Percentiles rank a stretch among this genome's conserved stretches.
Conservation (phyloP, 2,113 vertebrate species). For the Castor canadensis region DNA sequence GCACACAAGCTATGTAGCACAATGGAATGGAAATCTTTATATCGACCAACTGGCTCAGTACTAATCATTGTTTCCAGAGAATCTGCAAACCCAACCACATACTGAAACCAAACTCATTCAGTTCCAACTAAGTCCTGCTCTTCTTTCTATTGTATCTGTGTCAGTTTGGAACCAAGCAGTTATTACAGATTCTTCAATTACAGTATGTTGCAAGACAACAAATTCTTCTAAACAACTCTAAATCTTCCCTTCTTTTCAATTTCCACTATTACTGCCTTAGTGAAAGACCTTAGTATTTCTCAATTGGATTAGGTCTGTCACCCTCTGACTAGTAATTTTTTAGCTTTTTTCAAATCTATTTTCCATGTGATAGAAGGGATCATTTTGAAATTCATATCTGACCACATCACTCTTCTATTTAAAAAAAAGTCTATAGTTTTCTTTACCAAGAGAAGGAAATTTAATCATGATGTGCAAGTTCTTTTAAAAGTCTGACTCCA, state of each 20-base stretch:
- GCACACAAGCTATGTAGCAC: neutral
- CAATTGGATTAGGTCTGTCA: neutral
- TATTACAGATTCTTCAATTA: neutral
- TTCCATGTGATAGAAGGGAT: neutral
- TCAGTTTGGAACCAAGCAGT: neutral
- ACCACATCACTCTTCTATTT: neutral
- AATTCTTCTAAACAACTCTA: neutral
- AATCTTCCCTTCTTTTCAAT: neutral
- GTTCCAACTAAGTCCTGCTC: neutral
- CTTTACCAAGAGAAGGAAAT: neutral
- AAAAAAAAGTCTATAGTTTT: neutral
- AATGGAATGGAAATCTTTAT: neutral
- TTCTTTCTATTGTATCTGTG: neutral
- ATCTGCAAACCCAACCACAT: neutral
- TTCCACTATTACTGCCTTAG: neutral
- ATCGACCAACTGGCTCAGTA: neutral
- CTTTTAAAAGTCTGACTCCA: neutral
- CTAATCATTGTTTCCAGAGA: neutral
- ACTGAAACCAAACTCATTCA: neutral
- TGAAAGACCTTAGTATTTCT: neutral
- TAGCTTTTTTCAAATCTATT: neutral
- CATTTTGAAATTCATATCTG: constrained; percentile 14
- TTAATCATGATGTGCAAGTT: neutral
- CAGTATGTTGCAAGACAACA: neutral
- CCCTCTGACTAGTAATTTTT: neutral